These are phyloP conservation scores for Monochamus saltuarius DNA, from an alignment of 1,140 invertebrate genomes.

Conservation along the genomic window DNA sequence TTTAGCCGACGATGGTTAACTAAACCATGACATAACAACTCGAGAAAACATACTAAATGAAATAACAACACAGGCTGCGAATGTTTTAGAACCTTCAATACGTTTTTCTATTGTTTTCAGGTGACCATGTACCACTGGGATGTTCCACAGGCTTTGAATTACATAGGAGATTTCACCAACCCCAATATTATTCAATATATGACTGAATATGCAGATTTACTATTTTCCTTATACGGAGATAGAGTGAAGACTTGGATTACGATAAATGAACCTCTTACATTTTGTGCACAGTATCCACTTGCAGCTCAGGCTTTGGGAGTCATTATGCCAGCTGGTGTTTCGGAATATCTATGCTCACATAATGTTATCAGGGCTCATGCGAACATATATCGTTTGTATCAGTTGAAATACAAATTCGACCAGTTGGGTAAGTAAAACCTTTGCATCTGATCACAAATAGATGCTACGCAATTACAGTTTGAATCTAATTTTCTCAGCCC, in stretches of 20 bases:
- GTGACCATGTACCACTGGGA: slow-evolving; percentile 54
- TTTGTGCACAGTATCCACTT: background rate
- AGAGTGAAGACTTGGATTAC: slow-evolving; percentile 36
- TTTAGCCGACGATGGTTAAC: too few species aligned
- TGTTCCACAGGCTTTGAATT: slow-evolving; percentile 42
- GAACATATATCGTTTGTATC: slow-evolving; percentile 52
- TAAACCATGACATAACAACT: too few species aligned
- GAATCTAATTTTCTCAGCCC: too few species aligned
- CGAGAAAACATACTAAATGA: too few species aligned
- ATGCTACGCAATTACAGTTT: too few species aligned
- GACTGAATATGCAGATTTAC: slow-evolving; percentile 47
- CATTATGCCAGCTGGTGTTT: background rate
- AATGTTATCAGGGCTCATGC: slow-evolving; percentile 47
- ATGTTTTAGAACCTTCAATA: too few species aligned
- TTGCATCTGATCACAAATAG: background rate
- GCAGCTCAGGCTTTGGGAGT: background rate
- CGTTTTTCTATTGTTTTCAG: slow-evolving; percentile 12
- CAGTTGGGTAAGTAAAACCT: slow-evolving; percentile 23
- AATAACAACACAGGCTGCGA: too few species aligned
- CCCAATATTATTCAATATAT: slow-evolving; percentile 26
- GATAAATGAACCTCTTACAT: background rate
- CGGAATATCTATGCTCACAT: slow-evolving; percentile 7
- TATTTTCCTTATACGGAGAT: slow-evolving; percentile 30
- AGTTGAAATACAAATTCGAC: slow-evolving; percentile 21
- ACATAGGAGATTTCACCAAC: slow-evolving; percentile 47